Evolutionary conservation across 2,797 vertebrate genomes (phyloP).

Genomic region (Schizopygopsis pylzovi): DNA sequence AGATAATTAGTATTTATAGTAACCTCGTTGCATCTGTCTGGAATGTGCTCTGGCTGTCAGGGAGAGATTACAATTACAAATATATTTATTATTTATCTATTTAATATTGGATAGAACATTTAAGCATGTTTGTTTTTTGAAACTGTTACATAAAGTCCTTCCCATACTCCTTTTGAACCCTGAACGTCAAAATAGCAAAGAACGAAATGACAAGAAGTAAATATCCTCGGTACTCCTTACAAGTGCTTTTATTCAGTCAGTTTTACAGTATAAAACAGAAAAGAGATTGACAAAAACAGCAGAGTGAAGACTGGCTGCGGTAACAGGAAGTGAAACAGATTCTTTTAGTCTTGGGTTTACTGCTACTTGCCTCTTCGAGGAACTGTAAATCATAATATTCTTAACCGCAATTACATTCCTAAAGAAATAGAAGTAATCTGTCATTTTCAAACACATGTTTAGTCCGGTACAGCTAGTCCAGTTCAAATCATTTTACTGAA

Average conservation of each 20-base stretch:
- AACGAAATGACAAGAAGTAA: neutral
- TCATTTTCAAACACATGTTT: conserved; percentile 10
- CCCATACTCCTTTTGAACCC: conserved; percentile 22
- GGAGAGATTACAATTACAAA: neutral
- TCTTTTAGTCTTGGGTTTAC: conserved; percentile 6
- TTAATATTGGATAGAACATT: neutral
- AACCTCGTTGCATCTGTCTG: neutral
- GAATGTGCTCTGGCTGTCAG: conserved; percentile 13
- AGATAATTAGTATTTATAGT: conserved; percentile 33
- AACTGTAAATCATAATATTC: conserved; percentile 52
- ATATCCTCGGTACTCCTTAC: neutral
- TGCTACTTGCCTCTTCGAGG: conserved; percentile 25
- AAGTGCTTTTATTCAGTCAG: neutral
- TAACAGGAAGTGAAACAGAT: conserved; percentile 12
- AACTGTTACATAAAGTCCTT: conserved; percentile 23
- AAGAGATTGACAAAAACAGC: neutral
- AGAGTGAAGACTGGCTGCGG: neutral
- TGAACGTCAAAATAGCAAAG: neutral
- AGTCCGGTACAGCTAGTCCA: neutral
- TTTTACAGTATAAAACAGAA: conserved; percentile 7
- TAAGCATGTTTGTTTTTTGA: conserved; percentile 27
- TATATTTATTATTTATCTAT: conserved; percentile 30
- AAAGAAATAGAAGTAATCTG: conserved; percentile 8
- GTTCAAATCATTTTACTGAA: neutral
- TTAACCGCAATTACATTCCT: conserved; percentile 20